Evolutionary conservation across 2,113 vertebrate species (phyloP), one percentile per base, ranked within the genome.

Genomic region (Actinemys pallida): DNA sequence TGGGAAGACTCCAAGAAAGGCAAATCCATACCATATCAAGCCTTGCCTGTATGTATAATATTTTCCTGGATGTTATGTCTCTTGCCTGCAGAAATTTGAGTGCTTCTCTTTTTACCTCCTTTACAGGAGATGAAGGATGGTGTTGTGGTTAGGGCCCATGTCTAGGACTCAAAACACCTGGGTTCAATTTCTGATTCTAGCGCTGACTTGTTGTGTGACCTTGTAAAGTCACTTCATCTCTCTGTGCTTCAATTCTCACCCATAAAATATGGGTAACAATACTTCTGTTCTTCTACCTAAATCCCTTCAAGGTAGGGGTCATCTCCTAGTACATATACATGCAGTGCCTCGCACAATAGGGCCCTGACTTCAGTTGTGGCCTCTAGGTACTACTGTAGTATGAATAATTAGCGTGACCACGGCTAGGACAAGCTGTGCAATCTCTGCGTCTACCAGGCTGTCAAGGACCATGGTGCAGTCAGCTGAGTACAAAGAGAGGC

Each of bases 241-340:
- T 56, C 45, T 8, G 42, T 20, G 1, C 76, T 72, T 93, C n/a
- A 7, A 0, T 22, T 90, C 75, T 75, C 50, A 29, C 4, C n/a
- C 22, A 1, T 31, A 94, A 76, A 83, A 65, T 13, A 16, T 54
- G 52, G 8, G 6, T 90, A 39, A 0, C 9, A 79, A 45, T 82
- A 53, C 22, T 83, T 81, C 31, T 19, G 89, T 75, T 53, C 20
- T 75, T 39, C 45, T 85, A 72, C 59, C 47, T 1, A 7, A 16
- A 49, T 14, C 79, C 88, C 72, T 19, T 83, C 13, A 53, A 25
- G 25, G 31, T 62, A 90, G 52, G 20, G 31, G 22, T 22, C 35
- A 4, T 86, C 39, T 0, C 0, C n/a, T 75, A 39, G 65, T 81
- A 17, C 65, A 31, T 19, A 20, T 31, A 0, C 0, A 2, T 29